phyloP scores from a whole-genome alignment of 2,113 vertebrate species.

The Myiozetetes cayanensis region DNA sequence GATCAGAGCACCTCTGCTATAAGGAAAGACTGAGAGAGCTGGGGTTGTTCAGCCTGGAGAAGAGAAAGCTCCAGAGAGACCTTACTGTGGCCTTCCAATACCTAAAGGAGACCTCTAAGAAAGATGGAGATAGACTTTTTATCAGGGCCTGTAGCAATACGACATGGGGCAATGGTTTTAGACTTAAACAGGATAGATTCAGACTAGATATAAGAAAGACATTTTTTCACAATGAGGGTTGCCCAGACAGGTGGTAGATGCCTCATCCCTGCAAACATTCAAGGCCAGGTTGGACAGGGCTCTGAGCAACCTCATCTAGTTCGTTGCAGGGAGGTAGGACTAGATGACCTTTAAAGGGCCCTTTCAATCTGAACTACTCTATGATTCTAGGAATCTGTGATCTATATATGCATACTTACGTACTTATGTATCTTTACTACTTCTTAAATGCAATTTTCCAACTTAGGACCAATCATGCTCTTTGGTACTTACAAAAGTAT shows the following conservation, averaged over 20 bases:
- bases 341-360: not conserved
- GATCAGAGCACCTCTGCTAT: not conserved
- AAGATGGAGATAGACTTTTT: not conserved
- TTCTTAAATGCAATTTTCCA: not conserved
- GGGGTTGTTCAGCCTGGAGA: not conserved
- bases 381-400: not conserved
- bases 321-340: not conserved
- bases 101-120: not conserved
- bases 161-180: not conserved
- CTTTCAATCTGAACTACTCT: not conserved
- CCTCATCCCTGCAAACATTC: not conserved
- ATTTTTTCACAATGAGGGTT: not conserved
- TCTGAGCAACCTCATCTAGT: not conserved
- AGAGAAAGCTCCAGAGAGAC: not conserved
- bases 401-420: not conserved
- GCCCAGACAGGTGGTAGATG: not conserved
- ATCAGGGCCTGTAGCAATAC: not conserved
- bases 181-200: not conserved
- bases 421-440: not conserved
- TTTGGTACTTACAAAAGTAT: not conserved
- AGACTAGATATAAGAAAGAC: not conserved
- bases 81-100: accelerated
- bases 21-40: not conserved
- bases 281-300: not conserved
- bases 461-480: not conserved